These are phyloP conservation scores for Seriola dumerili DNA, from an alignment of 2,113 vertebrate genomes.

Conservation along the genomic window DNA sequence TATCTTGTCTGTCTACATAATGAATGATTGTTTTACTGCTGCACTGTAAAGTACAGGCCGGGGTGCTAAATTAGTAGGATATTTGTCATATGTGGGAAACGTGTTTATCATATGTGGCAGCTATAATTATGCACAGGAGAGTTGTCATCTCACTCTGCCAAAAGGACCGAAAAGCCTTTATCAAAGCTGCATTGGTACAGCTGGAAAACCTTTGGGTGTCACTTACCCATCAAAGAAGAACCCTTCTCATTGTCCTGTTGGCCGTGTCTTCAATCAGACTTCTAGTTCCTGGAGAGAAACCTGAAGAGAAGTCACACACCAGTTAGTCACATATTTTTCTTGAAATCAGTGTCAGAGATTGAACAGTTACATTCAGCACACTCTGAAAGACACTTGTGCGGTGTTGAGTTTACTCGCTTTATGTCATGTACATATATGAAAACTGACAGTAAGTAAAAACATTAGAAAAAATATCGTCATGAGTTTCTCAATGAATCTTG, in stretches of 20 bases:
- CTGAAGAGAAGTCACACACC: neutral
- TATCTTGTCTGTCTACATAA: conserved; percentile 12
- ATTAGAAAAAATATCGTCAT: too few species aligned
- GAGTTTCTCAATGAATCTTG: neutral
- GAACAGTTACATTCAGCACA: neutral
- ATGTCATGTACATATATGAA: too few species aligned
- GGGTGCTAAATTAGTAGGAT: conserved; percentile 53
- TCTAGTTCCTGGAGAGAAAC: neutral
- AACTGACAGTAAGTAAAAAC: too few species aligned
- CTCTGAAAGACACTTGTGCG: too few species aligned
- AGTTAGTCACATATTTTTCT: neutral
- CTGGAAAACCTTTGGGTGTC: conserved; percentile 22
- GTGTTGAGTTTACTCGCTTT: too few species aligned
- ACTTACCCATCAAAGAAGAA: conserved; percentile 23
- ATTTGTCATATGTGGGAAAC: conserved; percentile 19
- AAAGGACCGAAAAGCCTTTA: conserved; percentile 13
- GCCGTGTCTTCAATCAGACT: conserved; percentile 15
- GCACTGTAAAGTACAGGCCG: conserved; percentile 44
- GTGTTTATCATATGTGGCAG: conserved; percentile 31
- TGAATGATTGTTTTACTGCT: conserved; percentile 38
- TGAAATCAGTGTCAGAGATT: neutral
- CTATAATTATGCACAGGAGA: conserved; percentile 49
- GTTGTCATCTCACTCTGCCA: conserved; percentile 34
- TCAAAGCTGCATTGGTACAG: conserved; percentile 6
- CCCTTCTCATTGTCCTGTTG: conserved; percentile 43